Percentiles rank a stretch among this genome's conserved stretches.
These are phyloP conservation scores for Boloria selene DNA, from an alignment of 2,888 invertebrate genomes.

Conservation along the genomic window DNA sequence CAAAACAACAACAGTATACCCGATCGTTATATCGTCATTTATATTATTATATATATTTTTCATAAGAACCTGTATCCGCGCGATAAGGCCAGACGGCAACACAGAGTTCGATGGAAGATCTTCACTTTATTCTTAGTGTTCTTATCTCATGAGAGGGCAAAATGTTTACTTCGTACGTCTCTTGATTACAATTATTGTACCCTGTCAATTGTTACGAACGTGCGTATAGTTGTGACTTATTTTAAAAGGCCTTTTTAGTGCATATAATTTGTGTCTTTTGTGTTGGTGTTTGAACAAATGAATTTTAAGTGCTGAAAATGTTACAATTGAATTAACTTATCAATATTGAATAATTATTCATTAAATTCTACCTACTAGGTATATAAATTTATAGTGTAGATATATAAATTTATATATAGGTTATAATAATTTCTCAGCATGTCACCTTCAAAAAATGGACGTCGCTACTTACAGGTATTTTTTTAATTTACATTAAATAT, in stretches of 20 bases:
- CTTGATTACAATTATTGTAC: slow-evolving; percentile 54
- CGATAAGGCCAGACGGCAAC: slow-evolving; percentile 18
- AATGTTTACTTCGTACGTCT: slow-evolving; percentile 48
- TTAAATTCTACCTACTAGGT: not conserved
- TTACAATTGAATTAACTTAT: not conserved
- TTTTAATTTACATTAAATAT: too few species aligned
- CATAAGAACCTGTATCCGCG: slow-evolving; percentile 11
- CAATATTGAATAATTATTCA: not conserved
- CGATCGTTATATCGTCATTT: not conserved
- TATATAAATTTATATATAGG: slow-evolving; percentile 45
- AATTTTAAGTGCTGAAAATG: too few species aligned
- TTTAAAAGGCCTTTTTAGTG: slow-evolving; percentile 1
- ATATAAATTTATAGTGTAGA: slow-evolving; percentile 25
- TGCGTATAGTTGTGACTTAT: slow-evolving; percentile 19
- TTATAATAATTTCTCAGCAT: slow-evolving; percentile 52
- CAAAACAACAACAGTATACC: too few species aligned
- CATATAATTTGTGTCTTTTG: not conserved
- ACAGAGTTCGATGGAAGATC: slow-evolving; percentile 18
- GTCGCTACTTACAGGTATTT: slow-evolving; percentile 64
- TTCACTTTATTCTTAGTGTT: slow-evolving; percentile 35
- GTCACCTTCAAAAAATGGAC: slow-evolving; percentile 62
- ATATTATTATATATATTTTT: slow-evolving; percentile 3
- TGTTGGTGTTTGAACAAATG: not conserved
- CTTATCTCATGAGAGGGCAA: slow-evolving; percentile 44
- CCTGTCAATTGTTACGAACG: slow-evolving; percentile 39